A percentile compares a stretch with the other conserved stretches of the same genome.
These are phyloP conservation scores for Peromyscus eremicus DNA, from an alignment of 2,797 vertebrate genomes.

Conservation along the genomic window DNA sequence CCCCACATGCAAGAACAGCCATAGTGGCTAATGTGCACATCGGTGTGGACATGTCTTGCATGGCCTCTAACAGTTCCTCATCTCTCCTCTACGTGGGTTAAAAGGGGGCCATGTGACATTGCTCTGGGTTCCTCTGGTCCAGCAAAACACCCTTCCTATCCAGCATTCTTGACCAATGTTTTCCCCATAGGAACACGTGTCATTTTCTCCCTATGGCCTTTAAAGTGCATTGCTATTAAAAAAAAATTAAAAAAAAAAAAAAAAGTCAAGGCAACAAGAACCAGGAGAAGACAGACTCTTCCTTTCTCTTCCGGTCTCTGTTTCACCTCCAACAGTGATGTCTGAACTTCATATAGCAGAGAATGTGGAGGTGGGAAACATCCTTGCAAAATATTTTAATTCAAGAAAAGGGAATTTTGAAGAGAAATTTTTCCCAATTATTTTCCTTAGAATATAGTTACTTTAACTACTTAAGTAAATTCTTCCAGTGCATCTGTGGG, in stretches of 20 bases:
- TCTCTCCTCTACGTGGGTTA: not conserved
- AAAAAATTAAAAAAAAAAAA: not conserved
- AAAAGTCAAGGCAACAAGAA: not conserved
- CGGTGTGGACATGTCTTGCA: too few relatives aligned
- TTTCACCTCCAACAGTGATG: not conserved
- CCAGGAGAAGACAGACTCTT: not conserved
- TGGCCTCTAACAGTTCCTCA: too few relatives aligned
- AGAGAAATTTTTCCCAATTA: not conserved
- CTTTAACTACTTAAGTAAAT: not conserved
- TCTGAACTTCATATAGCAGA: not conserved
- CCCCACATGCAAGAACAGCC: not conserved
- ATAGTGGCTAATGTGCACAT: too few relatives aligned
- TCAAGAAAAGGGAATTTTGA: not conserved
- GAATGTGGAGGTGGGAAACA: not conserved
- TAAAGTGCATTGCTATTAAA: not conserved
- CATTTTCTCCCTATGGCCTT: not conserved
- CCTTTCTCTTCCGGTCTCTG: not conserved
- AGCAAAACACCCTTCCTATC: not conserved
- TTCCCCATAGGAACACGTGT: not conserved
- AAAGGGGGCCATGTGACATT: accelerated
- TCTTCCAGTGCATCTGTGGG: not conserved
- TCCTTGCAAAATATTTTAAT: not conserved
- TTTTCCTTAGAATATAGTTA: not conserved
- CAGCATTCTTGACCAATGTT: not conserved
- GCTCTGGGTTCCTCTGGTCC: not conserved